Conservation (phyloP, 2,888 invertebrate genomes). For the Spodoptera littoralis region DNA sequence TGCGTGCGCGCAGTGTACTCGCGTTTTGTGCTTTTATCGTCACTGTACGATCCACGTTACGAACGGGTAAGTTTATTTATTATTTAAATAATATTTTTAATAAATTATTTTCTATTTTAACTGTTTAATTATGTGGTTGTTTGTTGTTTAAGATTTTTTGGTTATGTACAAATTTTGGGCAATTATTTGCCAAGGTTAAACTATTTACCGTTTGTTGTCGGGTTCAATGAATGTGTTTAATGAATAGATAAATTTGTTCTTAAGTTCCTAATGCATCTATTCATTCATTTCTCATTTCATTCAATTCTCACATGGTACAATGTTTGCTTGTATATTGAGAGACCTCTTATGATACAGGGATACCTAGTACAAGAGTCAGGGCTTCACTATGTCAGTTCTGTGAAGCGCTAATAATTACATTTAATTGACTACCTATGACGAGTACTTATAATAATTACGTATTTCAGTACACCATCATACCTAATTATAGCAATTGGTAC, state of each 20-base stretch:
- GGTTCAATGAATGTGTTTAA: constrained; percentile 3
- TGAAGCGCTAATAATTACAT: no score
- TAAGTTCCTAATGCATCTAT: neutral
- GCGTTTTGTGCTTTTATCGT: constrained; percentile 47
- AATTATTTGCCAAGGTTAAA: constrained; percentile 28
- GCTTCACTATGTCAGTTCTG: no score
- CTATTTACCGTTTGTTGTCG: constrained; percentile 9
- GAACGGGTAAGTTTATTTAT: constrained; percentile 45
- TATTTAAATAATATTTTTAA: neutral
- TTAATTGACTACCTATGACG: no score
- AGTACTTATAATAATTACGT: no score
- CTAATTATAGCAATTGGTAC: no score
- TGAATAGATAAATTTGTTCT: constrained; percentile 1
- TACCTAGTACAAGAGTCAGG: no score
- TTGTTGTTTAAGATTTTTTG: neutral
- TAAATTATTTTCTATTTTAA: neutral
- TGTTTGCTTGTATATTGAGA: no score
- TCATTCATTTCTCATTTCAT: constrained; percentile 1
- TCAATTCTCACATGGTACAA: no score
- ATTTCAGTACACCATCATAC: no score
- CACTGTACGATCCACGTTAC: constrained; percentile 45
- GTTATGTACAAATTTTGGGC: constrained; percentile 22
- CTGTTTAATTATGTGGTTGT: neutral
- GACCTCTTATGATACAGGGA: no score
- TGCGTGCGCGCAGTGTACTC: constrained; percentile 58